Base-by-base conservation (phyloP, 2,113 vertebrate species). In the Platysteira castanea region DNA sequence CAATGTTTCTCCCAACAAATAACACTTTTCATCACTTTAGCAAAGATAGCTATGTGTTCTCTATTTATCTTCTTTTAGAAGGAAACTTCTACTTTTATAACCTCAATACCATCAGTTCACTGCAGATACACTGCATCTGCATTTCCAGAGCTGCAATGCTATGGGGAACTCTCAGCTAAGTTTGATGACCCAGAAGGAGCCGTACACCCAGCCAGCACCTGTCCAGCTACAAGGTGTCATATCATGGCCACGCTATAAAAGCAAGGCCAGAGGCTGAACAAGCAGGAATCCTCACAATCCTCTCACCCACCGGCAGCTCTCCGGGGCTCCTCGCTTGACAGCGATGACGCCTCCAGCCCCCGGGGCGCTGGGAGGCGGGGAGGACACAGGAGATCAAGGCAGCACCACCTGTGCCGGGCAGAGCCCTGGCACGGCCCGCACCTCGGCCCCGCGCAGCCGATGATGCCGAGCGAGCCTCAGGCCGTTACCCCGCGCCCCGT, bases 141-240 rank as follows among this genome's bases (percentile, higher is more conserved):
- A n/a, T 10, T 39, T 8, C 22, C 11, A 41, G 35, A 31, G 9
- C 27, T 49, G 33, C 53, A 23, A 0, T 3, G 26, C 9, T 37
- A 35, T 21, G 6, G 26, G 37, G 28, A 52, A 3, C 24, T 44
- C 79, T 15, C 11, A 1, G 42, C 0, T 19, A 8, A n/a, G 2
- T 11, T 0, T 4, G 61, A 33, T 2, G 8, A 22, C 3, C 15
- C 10, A 24, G 37, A 28, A 20, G 0, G 0, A 64, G 57, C 22
- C 13, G 14, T 1, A 15, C 0, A 0, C 7, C 2, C 59, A 2
- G 27, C 35, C 28, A 19, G 8, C 15, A 14, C 18, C n/a, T 3
- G 24, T 8, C 67, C 16, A 8, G 47, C n/a, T 39, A 10, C 13
- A 7, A 11, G 33, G 7, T 3, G 27, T 5, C 50, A 1, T 1